Base-by-base conservation (phyloP, 2,888 invertebrate species). In the Periphyllus acericola region DNA sequence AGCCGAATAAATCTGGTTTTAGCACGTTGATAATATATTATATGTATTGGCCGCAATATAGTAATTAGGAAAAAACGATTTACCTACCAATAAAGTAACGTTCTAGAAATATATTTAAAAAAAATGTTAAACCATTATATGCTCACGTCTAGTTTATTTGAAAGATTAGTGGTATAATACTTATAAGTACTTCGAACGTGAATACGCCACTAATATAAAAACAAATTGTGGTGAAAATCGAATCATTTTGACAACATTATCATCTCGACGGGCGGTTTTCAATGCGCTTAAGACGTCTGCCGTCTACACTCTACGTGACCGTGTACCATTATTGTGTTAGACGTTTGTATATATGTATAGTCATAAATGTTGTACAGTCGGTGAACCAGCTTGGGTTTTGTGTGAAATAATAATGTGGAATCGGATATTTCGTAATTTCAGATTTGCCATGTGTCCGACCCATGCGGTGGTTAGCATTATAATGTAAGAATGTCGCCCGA, bases 361-460 rank as follows among this genome's bases (percentile, higher is more conserved):
- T 66, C 68, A 46, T 83, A 83, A 75, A 83, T 60, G 84, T 68
- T 68, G 46, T n/a, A 85, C 34, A 46, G 46, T 68, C 25, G 76
- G 74, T 11, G 84, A 46, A 34, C 74, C 36, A n/a, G 11, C 46
- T 46, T 72, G 32, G 55, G 60, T 84, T 84, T 84, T 66, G 83
- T 84, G 83, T 66, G 60, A 75, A 83, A 83, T 83, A 75, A 83
- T 75, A 60, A 60, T 29, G 78, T 21, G 17, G 71, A 36, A 85
- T 78, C n/a, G 86, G 72, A 86, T 86, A 86, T 80, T 85, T 85
- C 74, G 55, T 85, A 85, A 85, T 86, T n/a, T n/a, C n/a, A n/a
- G n/a, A n/a, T n/a, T 80, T 74, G 72, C 79, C 86, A 86, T 86
- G 80, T 86, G 86, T 86, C 79, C 86, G 80, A 86, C 80, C 29